These are phyloP conservation scores for Protosalanx chinensis DNA, from an alignment of 2,797 vertebrate species.

Conservation along the genomic window DNA sequence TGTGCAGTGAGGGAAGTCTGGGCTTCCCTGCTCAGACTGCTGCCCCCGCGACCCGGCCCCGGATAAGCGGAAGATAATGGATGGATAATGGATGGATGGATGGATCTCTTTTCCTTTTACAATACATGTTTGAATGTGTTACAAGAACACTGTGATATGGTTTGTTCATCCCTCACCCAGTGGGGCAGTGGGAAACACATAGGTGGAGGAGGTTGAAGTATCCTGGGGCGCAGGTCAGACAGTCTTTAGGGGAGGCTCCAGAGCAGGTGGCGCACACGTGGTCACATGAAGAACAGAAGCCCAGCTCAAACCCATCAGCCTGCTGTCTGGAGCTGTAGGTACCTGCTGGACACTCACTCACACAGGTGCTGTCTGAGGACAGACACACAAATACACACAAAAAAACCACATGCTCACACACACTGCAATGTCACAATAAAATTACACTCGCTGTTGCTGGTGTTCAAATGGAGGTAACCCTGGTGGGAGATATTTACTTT, in stretches of 20 bases:
- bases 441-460: neutral
- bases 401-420: conserved; percentile 6
- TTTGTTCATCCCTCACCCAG: conserved; percentile 55
- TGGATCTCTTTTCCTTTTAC: too few species aligned
- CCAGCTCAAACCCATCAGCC: conserved; percentile 68
- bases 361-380: conserved; percentile 68
- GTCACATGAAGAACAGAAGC: conserved; percentile 72
- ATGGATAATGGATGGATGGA: too few species aligned
- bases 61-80: too few species aligned
- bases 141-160: neutral
- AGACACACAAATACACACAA: conserved; percentile 6
- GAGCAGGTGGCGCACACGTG: conserved; percentile 68
- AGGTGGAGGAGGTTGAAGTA: conserved; percentile 71
- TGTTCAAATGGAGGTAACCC: neutral
- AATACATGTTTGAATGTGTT: too few species aligned
- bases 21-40: too few species aligned
- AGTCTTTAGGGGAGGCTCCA: conserved; percentile 71
- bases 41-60: too few species aligned
- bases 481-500: conserved; percentile 60
- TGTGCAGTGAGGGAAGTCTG: too few species aligned
- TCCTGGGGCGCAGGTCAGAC: conserved; percentile 68
- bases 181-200: conserved; percentile 74
- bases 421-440: neutral
- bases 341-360: conserved; percentile 64
- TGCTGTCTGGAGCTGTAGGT: conserved; percentile 68